Base-by-base conservation (phyloP, 37 sponge, comb jelly and placozoan species). In the Lycopodina hypogea region DNA sequence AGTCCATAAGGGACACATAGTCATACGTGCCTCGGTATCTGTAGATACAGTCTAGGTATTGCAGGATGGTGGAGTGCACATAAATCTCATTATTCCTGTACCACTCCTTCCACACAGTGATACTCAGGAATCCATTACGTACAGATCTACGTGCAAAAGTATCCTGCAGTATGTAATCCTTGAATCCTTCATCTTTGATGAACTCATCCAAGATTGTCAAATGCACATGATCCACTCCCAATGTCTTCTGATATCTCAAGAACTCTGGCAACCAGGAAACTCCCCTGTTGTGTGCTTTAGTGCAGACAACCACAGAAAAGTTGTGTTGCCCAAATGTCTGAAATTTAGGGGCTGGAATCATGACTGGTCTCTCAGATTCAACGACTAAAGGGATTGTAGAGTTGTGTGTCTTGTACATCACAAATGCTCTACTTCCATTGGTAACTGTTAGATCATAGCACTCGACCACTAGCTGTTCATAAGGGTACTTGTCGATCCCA, bases 1-100 rank as follows among this genome's bases (percentile, higher is more conserved):
- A n/a, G 28, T 72, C 73, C 52, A 72, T 21, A 1, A 52, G 55
- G 19, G 42, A 50, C 18, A 32, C 55, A 51, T 72, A 72, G 33
- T 72, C 73, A 28, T 72, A 72, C 22, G 73, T 72, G 7, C 73
- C 73, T n/a, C 73, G 73, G 23, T 40, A 72, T 30, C 55, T 8
- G 33, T 72, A 72, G 42, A 72, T 50, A 24, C 73, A 72, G 32
- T 72, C 73, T 32, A 50, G 22, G 9, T 72, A 22, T 30, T 23
- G 30, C 11, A 72, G 29, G 30, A 51, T 50, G 6, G 24, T 23
- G 34, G 73, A 50, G 22, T 53, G 55, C 30, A 30, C 39, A 32
- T 72, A 72, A 53, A 50, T 30, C 34, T 72, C 42, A 28, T 33
- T 12, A 29, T n/a, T 18, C 9, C 23, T 28, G 19, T 50, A 28